Base-by-base conservation (phyloP, 2,797 vertebrate species). In the Cyclopterus lumpus region DNA sequence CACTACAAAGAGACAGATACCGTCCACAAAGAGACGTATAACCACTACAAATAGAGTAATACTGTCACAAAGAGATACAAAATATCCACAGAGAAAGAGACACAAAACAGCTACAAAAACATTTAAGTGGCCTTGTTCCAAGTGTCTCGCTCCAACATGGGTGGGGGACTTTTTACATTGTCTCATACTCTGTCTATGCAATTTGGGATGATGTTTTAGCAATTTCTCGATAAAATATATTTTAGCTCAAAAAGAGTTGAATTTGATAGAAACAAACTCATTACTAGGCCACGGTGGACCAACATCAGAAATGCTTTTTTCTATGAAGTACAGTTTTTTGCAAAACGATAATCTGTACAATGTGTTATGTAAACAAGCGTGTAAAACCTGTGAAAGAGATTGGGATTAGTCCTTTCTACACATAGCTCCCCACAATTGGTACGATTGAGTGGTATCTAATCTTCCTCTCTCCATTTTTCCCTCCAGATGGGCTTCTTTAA, bases 401-500 rank as follows among this genome's bases (percentile, higher is more conserved):
- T 22, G 14, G 15, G 28, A 42, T 44, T n/a, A 40, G 38, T 32
- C 0, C 20, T 54, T 22, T 42, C 15, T 40, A 5, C 7, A 40
- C 28, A 24, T 26, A 4, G 5, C 14, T 28, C 8, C 8, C 26
- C 6, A 20, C 9, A 64, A 1, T 48, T 1, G 38, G 26, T 62
- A 42, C 14, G 58, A 57, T 30, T 32, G 18, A 36, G 74, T 46
- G 48, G 10, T 16, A 15, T 70, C 55, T 82, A 30, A 64, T 57
- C 20, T 66, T 66, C 15, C 34, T 67, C 9, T 77, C 60, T 51
- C 7, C 22, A 0, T 42, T 16, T 75, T 32, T 83, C 34, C 40
- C 85, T 77, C 18, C 83, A 98, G 97, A 95, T 97, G 66, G 96
- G 96, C 78, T 98, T 98, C 91, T 98, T 98, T 87, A 97, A 98